Evolutionary conservation across 2,888 invertebrate species (phyloP), one percentile per base, ranked within the genome.

Genomic region (Lymantria monacha): DNA sequence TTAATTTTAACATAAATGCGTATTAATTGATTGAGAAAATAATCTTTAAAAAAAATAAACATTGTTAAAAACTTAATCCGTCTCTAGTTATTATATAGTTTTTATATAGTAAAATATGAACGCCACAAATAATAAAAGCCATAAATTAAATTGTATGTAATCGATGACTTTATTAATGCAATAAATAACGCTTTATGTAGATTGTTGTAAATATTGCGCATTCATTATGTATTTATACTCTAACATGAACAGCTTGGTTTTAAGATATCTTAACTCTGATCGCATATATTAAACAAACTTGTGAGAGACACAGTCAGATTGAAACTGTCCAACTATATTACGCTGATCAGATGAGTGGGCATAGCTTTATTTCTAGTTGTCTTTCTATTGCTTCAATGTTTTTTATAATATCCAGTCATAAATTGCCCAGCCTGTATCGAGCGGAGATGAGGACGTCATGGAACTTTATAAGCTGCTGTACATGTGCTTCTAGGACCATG

Each of bases 111-210:
- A 54, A 52, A 45, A 48, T 36, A 49, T 47, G 45, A 57, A 56
- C 51, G 49, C 54, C 61, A 69, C 10, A 14, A 41, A 22, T 22
- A 22, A 22, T 22, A 22, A 56, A 54, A 68, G 59, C 61, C 66
- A 77, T 79, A 76, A 79, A 79, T 77, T 74, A 70, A 61, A 56
- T 55, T 49, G 49, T 59, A 68, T 63, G 74, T 76, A 79, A 81
- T 81, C 68, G 71, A 81, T 74, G 72, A 69, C 68, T 76, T 73
- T 73, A 78, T 76, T 74, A 75, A 47, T 49, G 57, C 64, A 64
- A 76, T 82, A 79, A 81, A 83, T 79, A 75, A 79, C 73, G 54
- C 38, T 57, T 67, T 76, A 78, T 81, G 81, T 64, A 81, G 77
- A 79, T 77, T 57, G 59, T 73, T 78, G 74, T 74, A 73, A 76